These are phyloP conservation scores for Crocidura indochinensis DNA, from an alignment of 2,797 vertebrate genomes.

Conservation along the genomic window DNA sequence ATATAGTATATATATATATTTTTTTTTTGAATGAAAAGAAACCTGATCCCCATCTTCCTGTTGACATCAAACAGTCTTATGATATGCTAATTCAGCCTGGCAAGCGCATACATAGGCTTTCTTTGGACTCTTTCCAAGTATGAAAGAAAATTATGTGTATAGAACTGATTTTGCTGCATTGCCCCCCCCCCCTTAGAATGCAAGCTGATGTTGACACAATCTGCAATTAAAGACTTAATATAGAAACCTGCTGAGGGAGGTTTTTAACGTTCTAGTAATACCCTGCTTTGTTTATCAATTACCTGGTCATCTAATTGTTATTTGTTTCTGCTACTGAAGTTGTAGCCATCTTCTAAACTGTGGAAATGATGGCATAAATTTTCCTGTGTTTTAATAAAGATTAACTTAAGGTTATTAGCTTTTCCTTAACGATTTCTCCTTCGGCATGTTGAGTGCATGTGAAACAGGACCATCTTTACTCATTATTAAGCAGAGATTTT, in stretches of 20 bases:
- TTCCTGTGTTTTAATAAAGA: slow-evolving; percentile 3
- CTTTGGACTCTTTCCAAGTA: slow-evolving; percentile 96
- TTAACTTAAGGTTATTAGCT: background rate
- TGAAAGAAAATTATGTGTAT: slow-evolving; percentile 87
- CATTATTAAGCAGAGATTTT: background rate
- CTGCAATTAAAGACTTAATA: slow-evolving; percentile 57
- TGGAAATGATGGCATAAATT: slow-evolving; percentile 38
- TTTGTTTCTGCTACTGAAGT: background rate
- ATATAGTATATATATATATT: slow-evolving; percentile 90
- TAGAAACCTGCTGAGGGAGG: slow-evolving; percentile 51
- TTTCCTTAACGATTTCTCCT: slow-evolving; percentile 42
- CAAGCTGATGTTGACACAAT: slow-evolving; percentile 84
- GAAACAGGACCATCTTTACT: slow-evolving; percentile 5
- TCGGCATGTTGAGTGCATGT: background rate
- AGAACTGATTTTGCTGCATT: slow-evolving; percentile 83
- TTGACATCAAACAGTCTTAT: slow-evolving; percentile 98
- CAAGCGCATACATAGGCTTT: slow-evolving; percentile 92
- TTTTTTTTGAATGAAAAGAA: slow-evolving; percentile 95
- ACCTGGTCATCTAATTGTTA: slow-evolving; percentile 45
- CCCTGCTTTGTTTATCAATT: background rate
- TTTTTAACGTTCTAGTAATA: slow-evolving; percentile 66
- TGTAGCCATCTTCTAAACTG: background rate
- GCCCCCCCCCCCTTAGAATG: slow-evolving; percentile 84
- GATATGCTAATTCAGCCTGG: slow-evolving; percentile 97
- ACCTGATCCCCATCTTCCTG: slow-evolving; percentile 93